Percentiles rank a stretch among this genome's conserved stretches.
Conservation (phyloP, 2,113 vertebrate species). For the Varanus salvator region DNA sequence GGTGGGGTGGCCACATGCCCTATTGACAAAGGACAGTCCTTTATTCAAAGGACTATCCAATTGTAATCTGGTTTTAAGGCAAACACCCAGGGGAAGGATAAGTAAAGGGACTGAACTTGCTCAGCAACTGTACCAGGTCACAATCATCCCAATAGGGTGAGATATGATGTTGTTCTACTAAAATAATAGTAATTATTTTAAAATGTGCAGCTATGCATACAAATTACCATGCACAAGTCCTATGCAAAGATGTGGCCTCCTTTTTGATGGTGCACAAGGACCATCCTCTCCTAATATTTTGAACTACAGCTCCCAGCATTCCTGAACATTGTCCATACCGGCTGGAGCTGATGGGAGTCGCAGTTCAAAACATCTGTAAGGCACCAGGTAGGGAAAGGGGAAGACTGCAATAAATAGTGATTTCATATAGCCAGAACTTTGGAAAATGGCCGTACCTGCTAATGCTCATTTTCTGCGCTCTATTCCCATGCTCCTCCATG, state of each 20-base stretch:
- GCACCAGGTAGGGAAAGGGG: no score
- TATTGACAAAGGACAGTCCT: not conserved
- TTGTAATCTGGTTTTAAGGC: not conserved
- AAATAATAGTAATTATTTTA: not conserved
- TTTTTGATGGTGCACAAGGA: not conserved
- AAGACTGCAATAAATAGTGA: no score
- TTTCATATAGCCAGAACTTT: not conserved
- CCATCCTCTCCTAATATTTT: no score
- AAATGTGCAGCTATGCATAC: not conserved
- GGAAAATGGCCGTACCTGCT: not conserved
- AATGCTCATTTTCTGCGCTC: not conserved
- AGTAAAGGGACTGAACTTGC: not conserved
- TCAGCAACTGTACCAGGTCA: no score
- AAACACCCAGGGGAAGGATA: not conserved
- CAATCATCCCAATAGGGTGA: not conserved
- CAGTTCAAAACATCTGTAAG: no score
- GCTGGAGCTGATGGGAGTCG: no score
- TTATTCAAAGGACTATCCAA: not conserved
- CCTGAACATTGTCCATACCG: no score
- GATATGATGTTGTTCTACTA: not conserved
- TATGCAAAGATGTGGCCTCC: not conserved
- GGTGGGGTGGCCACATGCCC: not conserved
- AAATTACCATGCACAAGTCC: not conserved
- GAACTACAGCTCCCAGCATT: no score
- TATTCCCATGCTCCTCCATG: not conserved